Conservation (phyloP, 1,140 invertebrate genomes). For the Pararge aegeria region DNA sequence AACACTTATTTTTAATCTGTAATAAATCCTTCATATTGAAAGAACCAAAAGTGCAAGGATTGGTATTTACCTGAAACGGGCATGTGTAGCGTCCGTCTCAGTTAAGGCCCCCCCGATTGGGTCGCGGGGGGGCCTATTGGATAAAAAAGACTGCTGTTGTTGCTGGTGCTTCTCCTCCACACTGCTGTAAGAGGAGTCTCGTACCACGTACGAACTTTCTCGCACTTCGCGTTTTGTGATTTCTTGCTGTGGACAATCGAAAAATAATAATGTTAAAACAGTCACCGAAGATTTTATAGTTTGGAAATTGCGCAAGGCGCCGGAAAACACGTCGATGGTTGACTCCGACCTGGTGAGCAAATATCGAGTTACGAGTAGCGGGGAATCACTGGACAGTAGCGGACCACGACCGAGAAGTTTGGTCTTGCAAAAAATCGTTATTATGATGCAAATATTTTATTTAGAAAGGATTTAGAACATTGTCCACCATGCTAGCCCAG, state of each 20-base stretch:
- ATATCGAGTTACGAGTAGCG: no score
- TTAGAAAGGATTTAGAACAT: no score
- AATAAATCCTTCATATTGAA: no score
- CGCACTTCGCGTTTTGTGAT: conserved; percentile 61
- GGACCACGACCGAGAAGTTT: no score
- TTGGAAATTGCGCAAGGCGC: no score
- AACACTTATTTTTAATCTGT: no score
- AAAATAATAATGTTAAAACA: neutral
- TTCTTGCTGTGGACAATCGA: conserved; percentile 50
- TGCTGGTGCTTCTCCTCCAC: conserved; percentile 67
- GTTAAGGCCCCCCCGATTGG: conserved; percentile 76
- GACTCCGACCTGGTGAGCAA: no score
- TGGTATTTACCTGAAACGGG: conserved; percentile 68
- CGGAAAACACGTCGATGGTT: no score
- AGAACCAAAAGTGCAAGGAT: neutral
- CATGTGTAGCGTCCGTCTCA: conserved; percentile 79
- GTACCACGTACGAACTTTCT: conserved; percentile 70
- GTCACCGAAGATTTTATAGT: neutral
- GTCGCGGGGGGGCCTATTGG: conserved; percentile 79
- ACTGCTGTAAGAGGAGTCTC: conserved; percentile 70
- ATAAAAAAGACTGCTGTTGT: conserved; percentile 79
- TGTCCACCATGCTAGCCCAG: no score
- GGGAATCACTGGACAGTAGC: no score
- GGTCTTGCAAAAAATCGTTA: no score
- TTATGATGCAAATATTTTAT: no score